Base-by-base conservation (phyloP, 2,888 invertebrate genomes). In the Brenthis hecate region DNA sequence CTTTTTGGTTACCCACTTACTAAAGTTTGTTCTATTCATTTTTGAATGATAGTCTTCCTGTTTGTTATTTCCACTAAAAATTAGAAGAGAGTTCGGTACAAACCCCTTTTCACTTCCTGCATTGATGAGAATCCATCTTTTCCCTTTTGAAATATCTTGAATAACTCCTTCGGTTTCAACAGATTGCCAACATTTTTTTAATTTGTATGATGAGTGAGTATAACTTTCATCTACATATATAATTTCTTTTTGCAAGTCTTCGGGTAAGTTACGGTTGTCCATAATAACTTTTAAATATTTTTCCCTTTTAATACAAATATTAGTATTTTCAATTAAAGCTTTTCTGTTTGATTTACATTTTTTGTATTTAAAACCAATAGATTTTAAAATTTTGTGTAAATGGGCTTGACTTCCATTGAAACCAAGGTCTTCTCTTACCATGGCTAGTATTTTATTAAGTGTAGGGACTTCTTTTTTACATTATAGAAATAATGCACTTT, bases 41-140 rank as follows among this genome's bases (percentile, higher is more conserved):
- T 76, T 74, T 11, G 72, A 75, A 62, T 77, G 74, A 16, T 76
- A 77, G 23, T 75, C 76, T 56, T 73, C 75, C 13, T 28, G 32
- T 69, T 76, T 75, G 47, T 75, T 75, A 28, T 48, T 71, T 13
- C 75, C 72, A 57, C 19, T 75, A 65, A 76, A 78, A 36, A 76
- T 72, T 4, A 79, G 36, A 3, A 74, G 64, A 1, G 68, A 60
- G 57, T 78, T 77, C 13, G 73, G 72, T 13, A 77, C 70, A 72
- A 76, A 76, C 8, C 75, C 75, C 23, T 75, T 74, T 58, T 74
- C 73, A 50, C 72, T 74, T 19, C 76, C 74, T 43, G 76, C 76
- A 72, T 75, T 74, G 2, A 77, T 71, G 19, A 76, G 73, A 6
- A 76, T 75, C 13, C 61, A 74, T 14, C 73, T 50, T 60, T 71